These are phyloP conservation scores for Neria commutata DNA, from an alignment of 2,888 invertebrate species.

Conservation along the genomic window DNA sequence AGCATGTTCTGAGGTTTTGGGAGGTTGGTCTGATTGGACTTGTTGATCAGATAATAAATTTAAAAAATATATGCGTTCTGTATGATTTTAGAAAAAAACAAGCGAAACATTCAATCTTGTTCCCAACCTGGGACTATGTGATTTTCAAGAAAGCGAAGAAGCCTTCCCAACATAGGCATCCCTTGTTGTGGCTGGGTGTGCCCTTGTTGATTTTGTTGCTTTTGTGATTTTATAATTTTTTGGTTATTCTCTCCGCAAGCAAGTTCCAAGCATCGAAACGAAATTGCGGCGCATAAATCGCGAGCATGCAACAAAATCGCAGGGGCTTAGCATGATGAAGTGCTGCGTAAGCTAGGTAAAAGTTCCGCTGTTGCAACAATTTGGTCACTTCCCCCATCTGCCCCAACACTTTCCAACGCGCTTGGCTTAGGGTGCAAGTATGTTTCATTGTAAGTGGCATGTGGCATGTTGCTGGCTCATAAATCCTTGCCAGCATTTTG, in stretches of 20 bases:
- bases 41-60: too few species aligned
- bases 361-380: neutral
- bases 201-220: conserved; percentile 19
- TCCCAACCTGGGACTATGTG: too few species aligned
- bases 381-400: neutral
- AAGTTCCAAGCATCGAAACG: conserved; percentile 26
- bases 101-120: too few species aligned
- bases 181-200: neutral
- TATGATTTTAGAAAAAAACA: too few species aligned
- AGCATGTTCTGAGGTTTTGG: too few species aligned
- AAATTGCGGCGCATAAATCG: conserved; percentile 45
- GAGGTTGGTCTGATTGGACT: too few species aligned
- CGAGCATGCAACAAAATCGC: neutral
- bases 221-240: neutral
- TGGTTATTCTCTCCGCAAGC: neutral
- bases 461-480: neutral
- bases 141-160: neutral
- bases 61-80: too few species aligned
- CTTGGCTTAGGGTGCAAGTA: neutral
- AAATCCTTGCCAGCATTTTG: neutral
- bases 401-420: conserved; percentile 9
- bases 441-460: neutral
- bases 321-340: conserved; percentile 36
- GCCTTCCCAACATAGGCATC: neutral
- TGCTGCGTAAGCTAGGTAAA: conserved; percentile 37